A percentile compares a stretch with the other conserved stretches of the same genome.
Evolutionary conservation across 2,888 invertebrate genomes (phyloP).

Genomic region (Leptopterna dolabrata): DNA sequence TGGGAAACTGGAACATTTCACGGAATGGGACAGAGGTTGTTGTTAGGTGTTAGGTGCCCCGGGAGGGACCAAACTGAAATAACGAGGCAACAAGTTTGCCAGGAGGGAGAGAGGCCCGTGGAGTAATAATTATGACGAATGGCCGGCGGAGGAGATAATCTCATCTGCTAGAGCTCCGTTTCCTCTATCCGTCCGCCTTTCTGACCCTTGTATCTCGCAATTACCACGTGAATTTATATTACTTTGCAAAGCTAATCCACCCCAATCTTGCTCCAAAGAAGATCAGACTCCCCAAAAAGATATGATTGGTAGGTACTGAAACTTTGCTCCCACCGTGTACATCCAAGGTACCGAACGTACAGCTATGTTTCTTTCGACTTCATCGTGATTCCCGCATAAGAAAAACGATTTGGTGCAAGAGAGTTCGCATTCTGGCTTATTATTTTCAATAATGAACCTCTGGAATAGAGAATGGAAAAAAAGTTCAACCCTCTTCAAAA

Average conservation of each 20-base stretch:
- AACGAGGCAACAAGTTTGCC: neutral
- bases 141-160: neutral
- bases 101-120: neutral
- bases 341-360: too few species aligned
- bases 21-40: neutral
- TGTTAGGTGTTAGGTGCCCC: neutral
- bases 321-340: too few species aligned
- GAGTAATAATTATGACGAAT: constrained; percentile 2
- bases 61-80: neutral
- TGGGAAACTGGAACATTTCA: neutral
- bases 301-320: too few species aligned
- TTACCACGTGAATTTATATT: neutral
- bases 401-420: too few species aligned
- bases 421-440: too few species aligned
- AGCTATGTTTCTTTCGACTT: too few species aligned
- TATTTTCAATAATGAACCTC: too few species aligned
- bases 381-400: too few species aligned
- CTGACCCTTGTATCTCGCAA: neutral
- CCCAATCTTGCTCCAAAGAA: too few species aligned
- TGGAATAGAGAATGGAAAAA: too few species aligned
- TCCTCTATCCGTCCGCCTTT: neutral
- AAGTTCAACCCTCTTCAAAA: too few species aligned
- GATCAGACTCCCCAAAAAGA: too few species aligned
- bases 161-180: neutral
- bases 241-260: neutral